Percentiles rank a stretch among this genome's conserved stretches.
Conservation (phyloP, 1,140 invertebrate genomes). For the Mactra quadrangularis region DNA sequence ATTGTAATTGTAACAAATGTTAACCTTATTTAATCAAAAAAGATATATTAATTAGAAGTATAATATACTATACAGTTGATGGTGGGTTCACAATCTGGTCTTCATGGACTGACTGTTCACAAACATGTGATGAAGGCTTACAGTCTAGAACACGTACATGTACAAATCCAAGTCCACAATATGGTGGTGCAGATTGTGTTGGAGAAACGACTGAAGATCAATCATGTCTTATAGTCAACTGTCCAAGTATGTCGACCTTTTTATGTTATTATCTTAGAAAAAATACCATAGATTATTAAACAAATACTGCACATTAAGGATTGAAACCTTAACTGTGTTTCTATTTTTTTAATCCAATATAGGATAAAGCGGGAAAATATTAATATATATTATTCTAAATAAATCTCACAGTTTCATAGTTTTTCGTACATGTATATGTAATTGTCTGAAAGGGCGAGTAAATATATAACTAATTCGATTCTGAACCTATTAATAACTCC, state of each 20-base stretch:
- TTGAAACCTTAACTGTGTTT: no score
- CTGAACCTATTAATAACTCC: no score
- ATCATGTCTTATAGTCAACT: conserved; percentile 56
- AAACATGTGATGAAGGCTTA: conserved; percentile 94
- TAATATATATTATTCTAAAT: no score
- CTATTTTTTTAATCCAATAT: no score
- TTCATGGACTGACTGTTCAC: conserved; percentile 94
- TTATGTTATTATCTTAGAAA: background rate
- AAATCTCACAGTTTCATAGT: no score
- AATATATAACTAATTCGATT: no score
- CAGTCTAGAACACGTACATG: conserved; percentile 86
- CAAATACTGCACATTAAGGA: background rate
- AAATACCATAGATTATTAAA: background rate
- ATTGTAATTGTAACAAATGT: background rate
- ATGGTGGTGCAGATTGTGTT: conserved; percentile 61
- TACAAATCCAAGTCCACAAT: conserved; percentile 46
- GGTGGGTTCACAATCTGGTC: conserved; percentile 82
- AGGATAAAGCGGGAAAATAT: no score
- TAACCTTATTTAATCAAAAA: background rate
- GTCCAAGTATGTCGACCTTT: conserved; percentile 23
- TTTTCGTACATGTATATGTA: no score
- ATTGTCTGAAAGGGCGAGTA: no score
- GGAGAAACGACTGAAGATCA: conserved; percentile 55
- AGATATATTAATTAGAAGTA: background rate
- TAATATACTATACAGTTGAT: no score